Percentiles rank a stretch among this genome's conserved stretches.
phyloP scores from a whole-genome alignment of 2,888 invertebrate species.

The Melanophora roralis region DNA sequence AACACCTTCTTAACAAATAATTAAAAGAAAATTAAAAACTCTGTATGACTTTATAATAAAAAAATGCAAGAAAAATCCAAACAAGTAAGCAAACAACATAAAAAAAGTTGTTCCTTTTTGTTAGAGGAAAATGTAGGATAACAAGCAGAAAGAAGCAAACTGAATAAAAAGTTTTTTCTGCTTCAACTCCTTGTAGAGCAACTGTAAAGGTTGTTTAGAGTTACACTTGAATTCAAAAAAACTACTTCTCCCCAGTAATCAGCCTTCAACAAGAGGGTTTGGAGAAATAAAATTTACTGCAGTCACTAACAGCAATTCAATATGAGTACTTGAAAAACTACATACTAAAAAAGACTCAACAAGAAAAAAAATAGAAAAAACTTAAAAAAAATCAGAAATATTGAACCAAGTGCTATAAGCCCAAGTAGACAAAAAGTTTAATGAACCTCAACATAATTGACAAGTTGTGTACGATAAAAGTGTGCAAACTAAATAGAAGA shows the following conservation, averaged over 20 bases:
- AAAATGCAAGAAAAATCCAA: neutral
- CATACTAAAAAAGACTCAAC: constrained; percentile 16
- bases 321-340: constrained; percentile 7
- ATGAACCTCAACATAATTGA: constrained; percentile 62
- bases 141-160: constrained; percentile 8
- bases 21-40: constrained; percentile 50
- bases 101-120: constrained; percentile 25
- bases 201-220: constrained; percentile 39
- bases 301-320: constrained; percentile 1
- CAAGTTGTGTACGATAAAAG: constrained; percentile 40
- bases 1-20: constrained; percentile 51
- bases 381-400: neutral
- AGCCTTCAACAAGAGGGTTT: neutral
- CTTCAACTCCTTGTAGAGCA: constrained; percentile 46
- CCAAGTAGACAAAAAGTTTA: constrained; percentile 56
- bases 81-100: constrained; percentile 18
- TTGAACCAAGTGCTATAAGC: neutral
- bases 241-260: neutral
- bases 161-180: constrained; percentile 33
- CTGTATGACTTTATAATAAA: constrained; percentile 44
- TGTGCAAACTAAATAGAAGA: constrained; percentile 4
- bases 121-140: neutral
- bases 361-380: neutral
- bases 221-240: constrained; percentile 30
- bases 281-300: neutral